A percentile compares a stretch with the other conserved stretches of the same genome.
These are phyloP conservation scores for Mola mola DNA, from an alignment of 2,113 vertebrate species.

Conservation along the genomic window DNA sequence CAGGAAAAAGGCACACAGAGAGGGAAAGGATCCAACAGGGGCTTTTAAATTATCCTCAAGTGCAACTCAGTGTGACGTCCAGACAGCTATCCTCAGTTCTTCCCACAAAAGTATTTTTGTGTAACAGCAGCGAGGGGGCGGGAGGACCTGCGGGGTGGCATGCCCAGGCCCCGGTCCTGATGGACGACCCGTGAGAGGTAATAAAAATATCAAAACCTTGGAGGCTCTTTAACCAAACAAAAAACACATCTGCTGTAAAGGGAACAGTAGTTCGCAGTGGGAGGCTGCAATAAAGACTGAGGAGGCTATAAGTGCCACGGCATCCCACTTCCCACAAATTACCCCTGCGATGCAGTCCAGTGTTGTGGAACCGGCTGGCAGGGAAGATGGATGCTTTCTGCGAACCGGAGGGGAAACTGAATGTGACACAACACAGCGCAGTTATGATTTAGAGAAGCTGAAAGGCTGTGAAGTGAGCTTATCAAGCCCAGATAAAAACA, in stretches of 20 bases:
- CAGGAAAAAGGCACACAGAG: conserved; percentile 72
- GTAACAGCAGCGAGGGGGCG: conserved; percentile 51
- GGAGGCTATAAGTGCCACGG: conserved; percentile 68
- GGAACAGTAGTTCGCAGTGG: conserved; percentile 83
- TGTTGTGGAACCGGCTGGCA: conserved; percentile 26
- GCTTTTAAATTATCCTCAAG: conserved; percentile 83
- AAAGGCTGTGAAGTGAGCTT: conserved; percentile 73
- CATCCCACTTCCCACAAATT: conserved; percentile 72
- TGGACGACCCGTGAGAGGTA: conserved; percentile 81
- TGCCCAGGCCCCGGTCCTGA: conserved; percentile 59
- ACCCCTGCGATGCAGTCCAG: conserved; percentile 42
- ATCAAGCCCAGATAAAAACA: conserved; percentile 76
- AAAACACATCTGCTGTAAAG: conserved; percentile 84
- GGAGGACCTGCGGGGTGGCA: conserved; percentile 71
- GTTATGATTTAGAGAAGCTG: conserved; percentile 69
- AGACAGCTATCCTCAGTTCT: conserved; percentile 81
- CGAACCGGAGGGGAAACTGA: conserved; percentile 58
- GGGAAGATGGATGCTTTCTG: conserved; percentile 46
- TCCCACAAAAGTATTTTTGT: conserved; percentile 85
- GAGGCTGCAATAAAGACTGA: conserved; percentile 77
- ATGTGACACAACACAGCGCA: conserved; percentile 69
- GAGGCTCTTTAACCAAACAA: conserved; percentile 82
- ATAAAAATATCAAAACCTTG: conserved; percentile 84
- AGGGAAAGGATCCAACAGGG: conserved; percentile 75
- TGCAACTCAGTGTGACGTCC: conserved; percentile 85